Base-by-base conservation (phyloP, 2,888 invertebrate species). In the Agrypnus murinus region DNA sequence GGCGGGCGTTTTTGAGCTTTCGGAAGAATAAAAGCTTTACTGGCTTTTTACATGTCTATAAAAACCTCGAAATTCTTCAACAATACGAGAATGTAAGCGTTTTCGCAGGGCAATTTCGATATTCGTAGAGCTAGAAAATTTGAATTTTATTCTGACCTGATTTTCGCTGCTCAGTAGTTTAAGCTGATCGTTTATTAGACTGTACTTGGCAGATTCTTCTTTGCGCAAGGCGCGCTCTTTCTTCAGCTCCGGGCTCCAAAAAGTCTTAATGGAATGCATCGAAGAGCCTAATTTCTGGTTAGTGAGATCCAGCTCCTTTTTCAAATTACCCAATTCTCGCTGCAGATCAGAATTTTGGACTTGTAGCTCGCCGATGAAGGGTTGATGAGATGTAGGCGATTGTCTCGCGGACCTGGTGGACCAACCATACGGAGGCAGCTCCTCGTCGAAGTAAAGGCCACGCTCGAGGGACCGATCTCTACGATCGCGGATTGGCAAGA, bases 191-290 rank as follows among this genome's bases (percentile, higher is more conserved):
- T 96, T 97, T 86, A 98, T 95, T 85, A 97, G 92, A 86, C 95
- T 95, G 89, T 97, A 97, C 87, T 98, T 97, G 83, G 97, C 96
- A 85, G 96, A 95, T 87, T 99, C 99, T 86, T 99, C 99, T 85
- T 99, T 99, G 78, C 99, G 89, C 80, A 98, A 86, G 60, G 97
- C 96, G 76, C 99, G 89, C 87, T 99, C 99, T 87, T 98, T 98
- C 88, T 99, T 99, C 86, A 99, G 89, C 88, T 99, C 99, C 15
- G 99, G 99, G 84, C 98, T 98, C 99, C 99, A 99, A 88, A 99
- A 99, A 65, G 98, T 99, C 89, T 99, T 99, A 87, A 99, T 99
- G 87, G 97, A 98, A 88, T 99, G 98, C 98, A 99, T 99, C 82
- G 96, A 96, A 84, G 97, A 97, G 85, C 97, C 96, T 81, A 99